phyloP scores from a whole-genome alignment of 2,113 vertebrate genomes.

The Dromaius novaehollandiae region DNA sequence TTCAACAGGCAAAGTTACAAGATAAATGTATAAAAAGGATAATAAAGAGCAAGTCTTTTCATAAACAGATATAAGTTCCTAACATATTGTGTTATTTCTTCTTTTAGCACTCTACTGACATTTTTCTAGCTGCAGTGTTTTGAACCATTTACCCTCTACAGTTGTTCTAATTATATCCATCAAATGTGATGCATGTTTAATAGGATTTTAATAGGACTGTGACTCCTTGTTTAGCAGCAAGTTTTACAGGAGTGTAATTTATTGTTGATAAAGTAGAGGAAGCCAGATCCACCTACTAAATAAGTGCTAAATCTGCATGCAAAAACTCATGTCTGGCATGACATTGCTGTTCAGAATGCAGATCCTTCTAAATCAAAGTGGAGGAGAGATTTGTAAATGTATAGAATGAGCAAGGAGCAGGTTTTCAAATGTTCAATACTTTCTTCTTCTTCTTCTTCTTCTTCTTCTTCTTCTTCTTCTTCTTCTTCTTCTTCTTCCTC shows the following conservation, averaged over 20 bases:
- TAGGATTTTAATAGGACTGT: constrained; percentile 63
- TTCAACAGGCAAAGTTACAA: not conserved
- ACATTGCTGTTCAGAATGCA: constrained; percentile 6
- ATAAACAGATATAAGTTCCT: not conserved
- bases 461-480: no score
- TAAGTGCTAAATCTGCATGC: constrained; percentile 38
- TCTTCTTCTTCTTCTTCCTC: no score
- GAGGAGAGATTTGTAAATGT: not conserved
- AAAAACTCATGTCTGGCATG: not conserved
- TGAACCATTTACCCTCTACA: constrained; percentile 31
- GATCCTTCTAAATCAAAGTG: constrained; percentile 25
- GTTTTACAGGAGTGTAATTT: constrained; percentile 58
- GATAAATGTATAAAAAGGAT: not conserved
- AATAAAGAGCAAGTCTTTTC: not conserved
- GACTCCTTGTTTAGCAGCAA: constrained; percentile 54
- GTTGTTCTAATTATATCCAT: constrained; percentile 67
- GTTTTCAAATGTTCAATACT: constrained; percentile 1
- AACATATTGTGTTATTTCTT: not conserved
- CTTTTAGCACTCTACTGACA: not conserved
- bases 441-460: no score
- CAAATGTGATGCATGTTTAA: constrained; percentile 64
- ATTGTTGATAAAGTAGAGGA: constrained; percentile 19
- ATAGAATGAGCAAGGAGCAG: not conserved
- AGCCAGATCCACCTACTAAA: constrained; percentile 26
- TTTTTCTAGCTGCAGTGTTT: constrained; percentile 6